These are phyloP conservation scores for Heliconius erato DNA, from an alignment of 2,888 invertebrate species.

Conservation along the genomic window DNA sequence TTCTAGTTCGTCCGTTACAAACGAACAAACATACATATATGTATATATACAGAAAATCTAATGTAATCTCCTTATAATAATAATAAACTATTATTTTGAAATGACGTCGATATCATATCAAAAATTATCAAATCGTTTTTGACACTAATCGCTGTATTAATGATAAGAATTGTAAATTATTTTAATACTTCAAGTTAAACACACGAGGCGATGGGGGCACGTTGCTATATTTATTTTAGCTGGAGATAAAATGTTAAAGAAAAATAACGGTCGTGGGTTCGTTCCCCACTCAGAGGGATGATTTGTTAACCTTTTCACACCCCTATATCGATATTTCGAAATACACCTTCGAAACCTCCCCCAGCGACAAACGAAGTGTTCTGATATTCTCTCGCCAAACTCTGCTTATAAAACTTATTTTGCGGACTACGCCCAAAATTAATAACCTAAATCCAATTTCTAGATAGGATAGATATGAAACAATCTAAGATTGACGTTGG, in stretches of 20 bases:
- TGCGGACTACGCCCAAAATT: too few relatives aligned
- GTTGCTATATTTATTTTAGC: background rate
- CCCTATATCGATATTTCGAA: background rate
- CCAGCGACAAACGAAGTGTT: too few relatives aligned
- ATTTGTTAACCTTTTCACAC: background rate
- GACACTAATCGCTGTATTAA: background rate
- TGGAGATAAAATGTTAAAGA: background rate
- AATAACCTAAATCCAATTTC: too few relatives aligned
- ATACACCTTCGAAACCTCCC: too few relatives aligned
- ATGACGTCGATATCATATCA: constrained; percentile 14
- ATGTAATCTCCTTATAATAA: background rate
- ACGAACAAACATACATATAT: background rate
- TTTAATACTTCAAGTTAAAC: background rate
- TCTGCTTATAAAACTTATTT: too few relatives aligned
- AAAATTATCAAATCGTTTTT: background rate
- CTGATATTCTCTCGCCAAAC: too few relatives aligned
- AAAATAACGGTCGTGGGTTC: background rate
- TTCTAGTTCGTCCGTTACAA: background rate
- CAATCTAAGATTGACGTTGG: too few relatives aligned
- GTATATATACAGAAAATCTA: background rate
- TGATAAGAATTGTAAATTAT: constrained; percentile 1
- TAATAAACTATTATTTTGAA: constrained; percentile 4
- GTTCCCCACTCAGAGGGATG: background rate
- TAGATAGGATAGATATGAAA: too few relatives aligned
- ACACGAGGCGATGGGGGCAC: background rate